Evolutionary conservation across 2,888 invertebrate genomes (phyloP).

Genomic region (Melipona beecheii): DNA sequence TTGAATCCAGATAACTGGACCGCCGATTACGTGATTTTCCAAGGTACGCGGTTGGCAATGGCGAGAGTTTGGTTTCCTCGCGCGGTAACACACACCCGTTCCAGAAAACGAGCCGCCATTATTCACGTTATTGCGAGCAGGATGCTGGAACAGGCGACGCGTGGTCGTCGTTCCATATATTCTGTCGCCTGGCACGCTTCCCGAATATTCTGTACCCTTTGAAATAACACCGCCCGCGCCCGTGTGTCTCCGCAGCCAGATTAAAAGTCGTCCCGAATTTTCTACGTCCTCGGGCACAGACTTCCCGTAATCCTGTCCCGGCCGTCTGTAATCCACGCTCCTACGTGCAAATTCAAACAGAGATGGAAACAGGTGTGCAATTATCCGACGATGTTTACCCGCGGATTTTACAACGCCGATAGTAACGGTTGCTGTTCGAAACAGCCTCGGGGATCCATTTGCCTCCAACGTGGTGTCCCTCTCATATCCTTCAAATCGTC

Average conservation of each 20-base stretch:
- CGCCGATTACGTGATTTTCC: slow-evolving; percentile 56
- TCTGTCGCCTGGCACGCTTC: slow-evolving; percentile 42
- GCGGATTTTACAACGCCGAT: slow-evolving; percentile 39
- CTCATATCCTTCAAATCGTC: not conserved
- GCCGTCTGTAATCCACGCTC: slow-evolving; percentile 35
- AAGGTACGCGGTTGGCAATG: not conserved
- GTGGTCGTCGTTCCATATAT: slow-evolving; percentile 63
- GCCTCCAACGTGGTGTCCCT: not conserved
- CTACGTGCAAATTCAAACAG: slow-evolving; percentile 55
- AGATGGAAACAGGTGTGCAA: slow-evolving; percentile 59
- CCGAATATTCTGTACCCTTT: slow-evolving; percentile 49
- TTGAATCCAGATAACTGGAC: slow-evolving; percentile 63
- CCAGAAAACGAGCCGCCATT: slow-evolving; percentile 65
- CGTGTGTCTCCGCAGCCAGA: slow-evolving; percentile 18
- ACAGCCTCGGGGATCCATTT: not conserved
- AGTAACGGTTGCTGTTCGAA: slow-evolving; percentile 9
- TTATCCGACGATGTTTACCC: slow-evolving; percentile 52
- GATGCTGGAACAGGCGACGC: slow-evolving; percentile 49
- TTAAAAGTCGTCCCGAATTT: slow-evolving; percentile 55
- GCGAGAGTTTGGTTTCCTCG: slow-evolving; percentile 21
- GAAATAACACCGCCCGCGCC: slow-evolving; percentile 33
- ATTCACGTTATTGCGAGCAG: slow-evolving; percentile 59
- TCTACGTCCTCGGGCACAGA: slow-evolving; percentile 36
- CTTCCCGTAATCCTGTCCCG: slow-evolving; percentile 37
- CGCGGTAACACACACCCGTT: slow-evolving; percentile 39